These are phyloP conservation scores for Coboldia fuscipes DNA, from an alignment of 1,140 invertebrate genomes.

Conservation along the genomic window DNA sequence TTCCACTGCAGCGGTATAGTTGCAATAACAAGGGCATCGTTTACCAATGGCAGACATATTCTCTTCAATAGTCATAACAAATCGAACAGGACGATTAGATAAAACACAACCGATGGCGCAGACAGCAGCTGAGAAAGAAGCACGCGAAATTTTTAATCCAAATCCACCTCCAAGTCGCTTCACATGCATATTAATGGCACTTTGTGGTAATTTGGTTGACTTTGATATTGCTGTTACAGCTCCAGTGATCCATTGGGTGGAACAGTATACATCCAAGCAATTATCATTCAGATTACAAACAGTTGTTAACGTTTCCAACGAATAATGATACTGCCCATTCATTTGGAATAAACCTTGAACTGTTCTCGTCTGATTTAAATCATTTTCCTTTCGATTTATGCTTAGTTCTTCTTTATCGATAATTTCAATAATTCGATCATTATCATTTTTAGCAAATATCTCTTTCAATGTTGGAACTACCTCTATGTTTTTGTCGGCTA, in stretches of 20 bases:
- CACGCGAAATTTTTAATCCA: conserved; percentile 39
- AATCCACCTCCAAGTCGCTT: conserved; percentile 49
- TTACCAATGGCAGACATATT: conserved; percentile 43
- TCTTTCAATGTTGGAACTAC: too few relatives aligned
- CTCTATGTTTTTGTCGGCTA: too few relatives aligned
- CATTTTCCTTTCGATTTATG: too few relatives aligned
- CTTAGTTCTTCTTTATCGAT: too few relatives aligned
- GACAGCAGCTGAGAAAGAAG: conserved; percentile 27
- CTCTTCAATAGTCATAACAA: conserved; percentile 37
- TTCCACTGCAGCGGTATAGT: conserved; percentile 23
- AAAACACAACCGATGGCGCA: conserved; percentile 37
- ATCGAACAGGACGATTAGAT: conserved; percentile 34
- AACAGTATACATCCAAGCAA: conserved; percentile 32
- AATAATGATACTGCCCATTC: conserved; percentile 21
- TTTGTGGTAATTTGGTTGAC: conserved; percentile 24
- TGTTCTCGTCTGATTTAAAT: background rate
- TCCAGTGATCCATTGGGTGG: conserved; percentile 44
- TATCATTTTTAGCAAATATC: too few relatives aligned
- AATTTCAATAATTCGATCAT: too few relatives aligned
- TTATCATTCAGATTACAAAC: conserved; percentile 32
- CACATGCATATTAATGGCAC: conserved; percentile 37
- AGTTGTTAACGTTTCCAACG: conserved; percentile 43
- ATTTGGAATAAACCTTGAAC: conserved; percentile 18
- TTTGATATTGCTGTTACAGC: conserved; percentile 34
- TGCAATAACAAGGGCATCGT: conserved; percentile 25